Percentiles rank a stretch among this genome's conserved stretches.
These are phyloP conservation scores for Pammene fasciana DNA, from an alignment of 2,888 invertebrate genomes.

Conservation along the genomic window DNA sequence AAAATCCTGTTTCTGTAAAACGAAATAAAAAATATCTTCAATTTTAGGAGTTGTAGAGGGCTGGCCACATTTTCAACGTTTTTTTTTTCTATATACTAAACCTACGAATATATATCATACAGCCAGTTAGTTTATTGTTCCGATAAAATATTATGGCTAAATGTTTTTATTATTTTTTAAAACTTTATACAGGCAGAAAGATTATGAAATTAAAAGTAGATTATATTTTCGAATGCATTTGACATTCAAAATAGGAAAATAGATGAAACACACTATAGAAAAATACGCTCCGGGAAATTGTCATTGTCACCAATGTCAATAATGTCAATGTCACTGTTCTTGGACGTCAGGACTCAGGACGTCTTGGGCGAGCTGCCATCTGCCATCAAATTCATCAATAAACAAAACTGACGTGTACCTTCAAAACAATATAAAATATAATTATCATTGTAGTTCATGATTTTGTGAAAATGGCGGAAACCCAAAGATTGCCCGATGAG, in stretches of 20 bases:
- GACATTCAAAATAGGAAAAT: too few species aligned
- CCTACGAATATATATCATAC: neutral
- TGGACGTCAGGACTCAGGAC: too few species aligned
- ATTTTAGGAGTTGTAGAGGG: neutral
- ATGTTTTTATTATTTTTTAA: too few species aligned
- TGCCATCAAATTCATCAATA: conserved; percentile 43
- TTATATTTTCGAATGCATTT: too few species aligned
- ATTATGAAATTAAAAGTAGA: too few species aligned
- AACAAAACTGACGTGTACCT: conserved; percentile 76
- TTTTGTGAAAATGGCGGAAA: conserved; percentile 49
- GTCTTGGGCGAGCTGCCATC: conserved; percentile 29
- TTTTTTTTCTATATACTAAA: neutral
- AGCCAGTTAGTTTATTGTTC: neutral
- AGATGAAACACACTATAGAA: neutral
- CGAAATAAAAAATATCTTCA: neutral
- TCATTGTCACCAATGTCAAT: too few species aligned
- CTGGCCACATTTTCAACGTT: neutral
- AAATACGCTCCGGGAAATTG: neutral
- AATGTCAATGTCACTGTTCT: conserved; percentile 43
- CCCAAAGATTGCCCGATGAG: conserved; percentile 57
- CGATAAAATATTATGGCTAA: too few species aligned
- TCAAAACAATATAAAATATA: conserved; percentile 38
- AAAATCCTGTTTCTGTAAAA: neutral
- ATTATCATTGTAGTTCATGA: conserved; percentile 28
- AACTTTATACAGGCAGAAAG: too few species aligned